These are phyloP conservation scores for Trinorchestia longiramus DNA, from an alignment of 1,140 invertebrate genomes.

Conservation along the genomic window DNA sequence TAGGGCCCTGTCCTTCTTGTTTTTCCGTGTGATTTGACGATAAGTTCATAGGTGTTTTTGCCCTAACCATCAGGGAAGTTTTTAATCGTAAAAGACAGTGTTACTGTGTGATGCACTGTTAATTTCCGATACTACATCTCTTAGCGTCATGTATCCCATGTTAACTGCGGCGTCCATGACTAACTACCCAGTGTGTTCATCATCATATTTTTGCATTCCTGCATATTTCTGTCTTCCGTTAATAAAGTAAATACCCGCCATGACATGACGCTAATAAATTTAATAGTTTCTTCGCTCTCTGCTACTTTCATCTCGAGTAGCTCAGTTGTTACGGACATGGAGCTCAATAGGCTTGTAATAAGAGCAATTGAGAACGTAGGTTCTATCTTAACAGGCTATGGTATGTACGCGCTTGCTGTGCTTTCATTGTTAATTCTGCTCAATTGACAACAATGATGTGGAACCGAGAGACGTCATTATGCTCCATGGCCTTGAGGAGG, in stretches of 20 bases:
- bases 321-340: neutral
- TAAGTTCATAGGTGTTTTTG: no score
- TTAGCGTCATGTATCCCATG: neutral
- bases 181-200: neutral
- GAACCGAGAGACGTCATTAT: neutral
- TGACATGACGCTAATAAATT: neutral
- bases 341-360: neutral
- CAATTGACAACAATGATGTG: neutral
- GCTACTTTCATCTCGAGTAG: neutral
- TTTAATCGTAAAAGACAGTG: no score
- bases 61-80: no score
- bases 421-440: slow-evolving; percentile 10
- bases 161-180: neutral
- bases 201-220: neutral
- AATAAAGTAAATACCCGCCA: neutral
- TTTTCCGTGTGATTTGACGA: no score
- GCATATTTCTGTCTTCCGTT: neutral
- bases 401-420: slow-evolving; percentile 20
- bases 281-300: neutral
- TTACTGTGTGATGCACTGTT: no score
- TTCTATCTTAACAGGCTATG: neutral
- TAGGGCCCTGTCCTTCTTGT: neutral
- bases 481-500: neutral
- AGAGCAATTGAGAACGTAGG: neutral
- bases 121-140: no score